Conservation (phyloP, 30 jellyfish, hydroid and myxozoan species). For the Turritopsis rubra region DNA sequence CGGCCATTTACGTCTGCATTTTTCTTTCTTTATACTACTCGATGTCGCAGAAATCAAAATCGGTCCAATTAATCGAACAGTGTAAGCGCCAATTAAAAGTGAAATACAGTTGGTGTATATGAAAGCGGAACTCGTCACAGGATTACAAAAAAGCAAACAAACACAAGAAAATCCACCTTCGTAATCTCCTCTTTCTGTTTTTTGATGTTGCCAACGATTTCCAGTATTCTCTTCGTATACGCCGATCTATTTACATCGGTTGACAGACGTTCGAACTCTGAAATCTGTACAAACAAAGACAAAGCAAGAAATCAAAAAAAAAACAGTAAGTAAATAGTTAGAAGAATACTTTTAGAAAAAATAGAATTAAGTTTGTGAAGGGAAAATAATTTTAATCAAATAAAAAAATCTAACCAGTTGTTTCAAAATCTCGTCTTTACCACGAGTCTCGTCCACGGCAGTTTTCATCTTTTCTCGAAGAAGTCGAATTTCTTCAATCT, state of each 20-base stretch:
- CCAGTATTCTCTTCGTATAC: constrained; percentile 86
- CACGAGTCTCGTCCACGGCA: constrained; percentile 77
- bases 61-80: too few relatives aligned
- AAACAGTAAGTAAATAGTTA: not conserved
- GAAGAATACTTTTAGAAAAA: not conserved
- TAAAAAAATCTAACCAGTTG: constrained; percentile 51
- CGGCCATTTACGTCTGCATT: too few relatives aligned
- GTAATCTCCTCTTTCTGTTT: constrained; percentile 81
- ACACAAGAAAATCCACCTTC: constrained; percentile 54
- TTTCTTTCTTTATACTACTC: too few relatives aligned
- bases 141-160: too few relatives aligned
- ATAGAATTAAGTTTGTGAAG: not conserved
- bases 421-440: constrained; percentile 71
- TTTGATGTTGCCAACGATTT: constrained; percentile 89
- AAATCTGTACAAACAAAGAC: constrained; percentile 30
- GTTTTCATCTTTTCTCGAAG: constrained; percentile 80
- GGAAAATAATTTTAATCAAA: not conserved
- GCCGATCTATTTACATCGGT: constrained; percentile 92
- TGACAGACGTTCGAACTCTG: constrained; percentile 84
- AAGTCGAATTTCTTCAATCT: constrained; percentile 48
- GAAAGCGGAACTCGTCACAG: too few relatives aligned
- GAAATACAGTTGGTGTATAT: too few relatives aligned
- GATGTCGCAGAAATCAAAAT: too few relatives aligned
- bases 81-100: too few relatives aligned
- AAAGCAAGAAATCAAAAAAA: not conserved